These are phyloP conservation scores for Tetramorium parvispinum DNA, from an alignment of 1,140 invertebrate species.

Conservation along the genomic window DNA sequence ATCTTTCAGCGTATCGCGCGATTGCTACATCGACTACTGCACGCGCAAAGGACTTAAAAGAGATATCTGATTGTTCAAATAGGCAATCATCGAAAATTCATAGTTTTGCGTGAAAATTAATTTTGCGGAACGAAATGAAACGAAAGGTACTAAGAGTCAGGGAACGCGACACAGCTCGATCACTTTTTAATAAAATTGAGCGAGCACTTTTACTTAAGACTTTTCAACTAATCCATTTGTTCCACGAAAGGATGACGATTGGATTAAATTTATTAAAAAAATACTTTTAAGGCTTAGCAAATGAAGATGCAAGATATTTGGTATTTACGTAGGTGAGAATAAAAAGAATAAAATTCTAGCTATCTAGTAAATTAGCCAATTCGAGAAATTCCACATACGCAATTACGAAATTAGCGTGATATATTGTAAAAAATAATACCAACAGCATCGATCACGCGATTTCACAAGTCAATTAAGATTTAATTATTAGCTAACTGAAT, in stretches of 20 bases:
- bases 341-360: conserved; percentile 1
- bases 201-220: neutral
- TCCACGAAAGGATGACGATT: neutral
- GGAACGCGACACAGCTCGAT: neutral
- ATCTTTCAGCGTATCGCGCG: conserved; percentile 7
- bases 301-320: neutral
- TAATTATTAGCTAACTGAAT: neutral
- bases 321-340: conserved; percentile 7
- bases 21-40: conserved; percentile 3
- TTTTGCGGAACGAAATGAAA: conserved; percentile 3
- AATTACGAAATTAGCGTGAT: neutral
- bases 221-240: neutral
- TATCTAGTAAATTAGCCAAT: conserved; percentile 9
- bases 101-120: neutral
- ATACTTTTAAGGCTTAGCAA: neutral
- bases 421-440: neutral
- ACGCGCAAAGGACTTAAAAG: neutral
- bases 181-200: neutral
- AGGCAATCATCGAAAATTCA: neutral
- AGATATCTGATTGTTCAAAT: conserved; percentile 10
- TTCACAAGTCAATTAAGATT: neutral
- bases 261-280: neutral
- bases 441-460: neutral
- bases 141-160: neutral
- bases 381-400: neutral